These are phyloP conservation scores for Calephelis virginiensis DNA, from an alignment of 1,140 invertebrate species.

Conservation along the genomic window DNA sequence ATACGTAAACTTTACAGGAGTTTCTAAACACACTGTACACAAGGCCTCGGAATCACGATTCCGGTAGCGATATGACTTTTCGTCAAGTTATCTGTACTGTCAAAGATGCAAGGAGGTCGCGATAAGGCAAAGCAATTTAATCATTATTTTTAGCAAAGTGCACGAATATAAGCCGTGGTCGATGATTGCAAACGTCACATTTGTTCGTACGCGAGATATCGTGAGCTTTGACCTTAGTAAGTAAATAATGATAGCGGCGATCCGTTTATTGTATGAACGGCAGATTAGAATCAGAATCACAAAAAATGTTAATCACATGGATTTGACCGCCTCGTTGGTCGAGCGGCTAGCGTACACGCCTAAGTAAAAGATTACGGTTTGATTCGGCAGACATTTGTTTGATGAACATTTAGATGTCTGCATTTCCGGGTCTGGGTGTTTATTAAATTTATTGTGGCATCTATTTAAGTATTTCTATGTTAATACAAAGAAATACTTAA, in stretches of 20 bases:
- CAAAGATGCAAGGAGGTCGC: constrained; percentile 6
- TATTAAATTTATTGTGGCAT: no score
- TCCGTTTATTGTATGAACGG: constrained; percentile 2
- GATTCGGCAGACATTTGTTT: no score
- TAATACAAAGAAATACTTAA: no score
- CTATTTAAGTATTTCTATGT: no score
- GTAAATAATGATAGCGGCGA: constrained; percentile 22
- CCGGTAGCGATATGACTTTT: constrained; percentile 2
- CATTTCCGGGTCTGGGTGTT: no score
- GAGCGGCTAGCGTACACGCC: no score
- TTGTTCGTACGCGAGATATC: constrained; percentile 29
- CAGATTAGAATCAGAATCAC: neutral
- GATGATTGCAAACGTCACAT: constrained; percentile 44
- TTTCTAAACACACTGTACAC: no score
- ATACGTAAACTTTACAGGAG: no score
- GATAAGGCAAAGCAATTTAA: neutral
- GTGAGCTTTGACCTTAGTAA: constrained; percentile 39
- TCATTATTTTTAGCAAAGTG: constrained; percentile 28
- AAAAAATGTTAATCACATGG: no score
- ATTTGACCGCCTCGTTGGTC: no score
- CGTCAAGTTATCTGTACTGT: constrained; percentile 1
- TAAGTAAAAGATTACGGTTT: no score
- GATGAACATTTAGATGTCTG: no score
- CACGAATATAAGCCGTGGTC: constrained; percentile 35
- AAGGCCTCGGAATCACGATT: neutral